Conservation (phyloP, 2,113 vertebrate species). For the Limnothrissa miodon region DNA sequence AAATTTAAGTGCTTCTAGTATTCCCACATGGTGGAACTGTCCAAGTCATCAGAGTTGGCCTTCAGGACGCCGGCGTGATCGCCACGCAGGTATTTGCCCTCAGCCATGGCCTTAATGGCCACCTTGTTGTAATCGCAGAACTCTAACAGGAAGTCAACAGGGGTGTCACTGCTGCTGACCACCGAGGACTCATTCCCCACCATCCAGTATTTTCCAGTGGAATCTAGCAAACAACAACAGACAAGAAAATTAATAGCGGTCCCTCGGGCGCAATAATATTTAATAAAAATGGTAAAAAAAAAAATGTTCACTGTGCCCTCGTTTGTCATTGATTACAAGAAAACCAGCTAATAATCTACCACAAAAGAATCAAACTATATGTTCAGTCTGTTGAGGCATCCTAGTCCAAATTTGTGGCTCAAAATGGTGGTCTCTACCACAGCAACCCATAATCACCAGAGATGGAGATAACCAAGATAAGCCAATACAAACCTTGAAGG, state of each 20-base stretch:
- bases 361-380: neutral
- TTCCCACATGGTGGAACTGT: slow-evolving; percentile 93
- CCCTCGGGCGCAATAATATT: neutral
- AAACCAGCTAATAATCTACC: neutral
- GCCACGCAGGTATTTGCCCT: slow-evolving; percentile 91
- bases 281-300: too few relatives aligned
- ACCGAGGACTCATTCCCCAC: slow-evolving; percentile 86
- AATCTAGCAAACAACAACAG: slow-evolving; percentile 69
- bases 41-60: slow-evolving; percentile 86
- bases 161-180: slow-evolving; percentile 91
- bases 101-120: slow-evolving; percentile 79
- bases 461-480: neutral
- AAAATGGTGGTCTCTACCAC: neutral
- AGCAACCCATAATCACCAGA: neutral
- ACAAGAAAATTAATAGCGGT: neutral
- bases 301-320: neutral
- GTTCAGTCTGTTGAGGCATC: neutral
- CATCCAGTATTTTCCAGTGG: slow-evolving; percentile 97
- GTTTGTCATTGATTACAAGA: neutral
- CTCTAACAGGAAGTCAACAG: slow-evolving; percentile 95
- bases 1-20: slow-evolving; percentile 78
- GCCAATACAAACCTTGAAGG: slow-evolving; percentile 81
- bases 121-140: slow-evolving; percentile 99
- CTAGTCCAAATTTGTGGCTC: neutral
- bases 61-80: slow-evolving; percentile 97